phyloP scores from a whole-genome alignment of 2,113 vertebrate species.

The Micromys minutus region DNA sequence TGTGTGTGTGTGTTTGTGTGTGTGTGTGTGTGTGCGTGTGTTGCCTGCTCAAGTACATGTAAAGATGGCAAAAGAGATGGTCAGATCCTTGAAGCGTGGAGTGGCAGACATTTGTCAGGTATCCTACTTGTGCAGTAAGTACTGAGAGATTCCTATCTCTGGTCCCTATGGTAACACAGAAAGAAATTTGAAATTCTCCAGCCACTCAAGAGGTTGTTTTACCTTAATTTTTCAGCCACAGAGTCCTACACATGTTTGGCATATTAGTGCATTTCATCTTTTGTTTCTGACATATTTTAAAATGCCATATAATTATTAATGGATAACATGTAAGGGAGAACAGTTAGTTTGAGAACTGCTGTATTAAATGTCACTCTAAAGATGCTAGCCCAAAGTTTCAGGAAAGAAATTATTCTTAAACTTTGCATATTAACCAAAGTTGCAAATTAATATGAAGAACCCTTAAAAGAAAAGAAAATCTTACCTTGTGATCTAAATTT shows the following conservation, averaged over 20 bases:
- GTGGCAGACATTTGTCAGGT: not conserved
- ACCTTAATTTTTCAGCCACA: not conserved
- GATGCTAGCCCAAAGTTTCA: not conserved
- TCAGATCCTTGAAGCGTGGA: too few relatives aligned
- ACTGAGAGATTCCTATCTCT: not conserved
- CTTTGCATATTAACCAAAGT: not conserved
- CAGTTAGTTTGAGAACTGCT: not conserved
- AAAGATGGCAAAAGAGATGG: not conserved
- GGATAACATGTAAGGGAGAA: not conserved
- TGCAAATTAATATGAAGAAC: slow-evolving; percentile 15
- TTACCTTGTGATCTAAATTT: not conserved
- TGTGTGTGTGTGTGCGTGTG: not conserved
- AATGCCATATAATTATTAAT: not conserved
- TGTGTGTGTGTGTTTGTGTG: not conserved
- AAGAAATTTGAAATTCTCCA: not conserved
- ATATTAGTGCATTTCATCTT: not conserved
- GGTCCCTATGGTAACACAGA: not conserved
- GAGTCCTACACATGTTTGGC: not conserved
- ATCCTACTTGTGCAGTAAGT: not conserved
- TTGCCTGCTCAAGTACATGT: not conserved
- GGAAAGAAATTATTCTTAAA: not conserved
- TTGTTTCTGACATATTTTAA: not conserved
- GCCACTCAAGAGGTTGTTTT: not conserved
- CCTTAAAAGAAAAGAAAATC: not conserved
- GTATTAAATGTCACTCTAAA: slow-evolving; percentile 17